Percentiles rank a stretch among this genome's conserved stretches.
Conservation (phyloP, 2,888 invertebrate species). For the Rhopalosiphum nymphaeae region DNA sequence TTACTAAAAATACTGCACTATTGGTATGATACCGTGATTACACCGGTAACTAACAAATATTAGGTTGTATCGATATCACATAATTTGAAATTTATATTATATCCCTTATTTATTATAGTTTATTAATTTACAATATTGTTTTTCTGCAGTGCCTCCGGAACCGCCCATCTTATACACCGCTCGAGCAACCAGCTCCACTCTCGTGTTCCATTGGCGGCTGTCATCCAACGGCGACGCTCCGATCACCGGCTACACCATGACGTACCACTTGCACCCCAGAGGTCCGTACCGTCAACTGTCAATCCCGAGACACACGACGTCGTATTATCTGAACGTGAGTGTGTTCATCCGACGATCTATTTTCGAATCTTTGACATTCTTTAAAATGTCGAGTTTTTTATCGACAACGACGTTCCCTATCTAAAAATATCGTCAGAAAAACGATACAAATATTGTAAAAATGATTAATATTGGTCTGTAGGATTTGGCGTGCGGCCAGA, state of each 20-base stretch:
- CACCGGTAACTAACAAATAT: neutral
- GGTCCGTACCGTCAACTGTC: conserved; percentile 74
- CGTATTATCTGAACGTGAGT: conserved; percentile 61
- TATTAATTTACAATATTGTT: neutral
- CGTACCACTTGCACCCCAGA: conserved; percentile 77
- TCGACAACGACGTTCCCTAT: neutral
- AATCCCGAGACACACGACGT: conserved; percentile 55
- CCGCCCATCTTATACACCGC: conserved; percentile 82
- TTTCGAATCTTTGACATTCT: neutral
- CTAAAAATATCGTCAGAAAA: neutral
- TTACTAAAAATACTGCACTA: neutral
- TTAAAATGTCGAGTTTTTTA: neutral
- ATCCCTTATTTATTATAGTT: neutral
- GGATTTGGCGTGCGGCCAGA: conserved; percentile 80
- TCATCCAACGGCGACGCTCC: conserved; percentile 79
- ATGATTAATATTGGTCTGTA: conserved; percentile 38
- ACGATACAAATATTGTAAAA: neutral
- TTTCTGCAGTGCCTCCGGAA: conserved; percentile 77
- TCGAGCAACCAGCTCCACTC: conserved; percentile 82
- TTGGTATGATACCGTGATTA: neutral
- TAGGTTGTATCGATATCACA: neutral
- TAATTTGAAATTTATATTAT: neutral
- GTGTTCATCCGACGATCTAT: neutral
- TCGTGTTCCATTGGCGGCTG: conserved; percentile 82
- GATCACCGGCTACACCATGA: conserved; percentile 78